A percentile compares a stretch with the other conserved stretches of the same genome.
These are phyloP conservation scores for Lagopus muta DNA, from an alignment of 2,113 vertebrate species.

Conservation along the genomic window DNA sequence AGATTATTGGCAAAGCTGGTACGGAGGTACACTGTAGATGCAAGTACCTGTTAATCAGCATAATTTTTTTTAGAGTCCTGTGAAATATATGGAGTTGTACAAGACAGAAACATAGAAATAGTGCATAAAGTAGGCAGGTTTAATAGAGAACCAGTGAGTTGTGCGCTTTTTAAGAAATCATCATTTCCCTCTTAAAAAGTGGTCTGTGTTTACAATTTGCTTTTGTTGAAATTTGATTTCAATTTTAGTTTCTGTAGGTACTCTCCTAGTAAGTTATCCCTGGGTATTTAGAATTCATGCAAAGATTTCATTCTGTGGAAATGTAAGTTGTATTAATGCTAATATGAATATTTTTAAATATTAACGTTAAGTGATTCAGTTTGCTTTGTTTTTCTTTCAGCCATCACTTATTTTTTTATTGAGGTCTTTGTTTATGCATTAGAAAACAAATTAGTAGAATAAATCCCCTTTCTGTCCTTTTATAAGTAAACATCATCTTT, in stretches of 20 bases:
- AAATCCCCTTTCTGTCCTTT: background rate
- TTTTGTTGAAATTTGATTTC: background rate
- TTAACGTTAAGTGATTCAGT: background rate
- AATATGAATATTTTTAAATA: background rate
- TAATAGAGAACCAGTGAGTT: background rate
- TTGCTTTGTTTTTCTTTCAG: background rate
- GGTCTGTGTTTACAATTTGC: background rate
- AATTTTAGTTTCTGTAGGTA: background rate
- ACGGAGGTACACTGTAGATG: background rate
- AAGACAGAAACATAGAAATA: background rate
- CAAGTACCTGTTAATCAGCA: background rate
- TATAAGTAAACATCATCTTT: background rate
- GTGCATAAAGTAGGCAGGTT: background rate
- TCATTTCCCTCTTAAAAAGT: background rate
- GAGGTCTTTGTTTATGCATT: background rate
- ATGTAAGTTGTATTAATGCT: background rate
- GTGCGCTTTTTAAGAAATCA: background rate
- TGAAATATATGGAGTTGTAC: background rate
- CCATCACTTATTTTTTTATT: background rate
- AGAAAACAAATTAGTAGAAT: background rate
- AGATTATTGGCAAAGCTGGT: accelerated
- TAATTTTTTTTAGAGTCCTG: background rate
- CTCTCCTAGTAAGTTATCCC: background rate
- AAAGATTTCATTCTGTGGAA: background rate
- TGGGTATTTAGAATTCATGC: background rate